Evolutionary conservation across 2,113 vertebrate species (phyloP), one percentile per base, ranked within the genome.

Genomic region (Festucalex cinctus): DNA sequence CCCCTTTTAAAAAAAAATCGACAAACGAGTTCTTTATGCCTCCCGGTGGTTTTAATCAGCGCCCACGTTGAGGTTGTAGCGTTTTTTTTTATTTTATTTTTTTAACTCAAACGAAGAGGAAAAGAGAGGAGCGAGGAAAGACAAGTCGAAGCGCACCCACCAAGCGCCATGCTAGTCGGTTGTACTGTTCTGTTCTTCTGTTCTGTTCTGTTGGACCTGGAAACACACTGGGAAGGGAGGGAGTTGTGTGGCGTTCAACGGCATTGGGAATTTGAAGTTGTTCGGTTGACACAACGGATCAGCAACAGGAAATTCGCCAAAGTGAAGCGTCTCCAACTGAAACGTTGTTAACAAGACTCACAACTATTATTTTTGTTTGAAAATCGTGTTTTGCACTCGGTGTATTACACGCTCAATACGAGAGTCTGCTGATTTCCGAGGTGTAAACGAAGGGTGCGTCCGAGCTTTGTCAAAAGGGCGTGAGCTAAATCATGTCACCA

Each of bases 81-180:
- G 12, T 6, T 49, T 49, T 49, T 20, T n/a, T 9, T 56, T n/a
- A n/a, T n/a, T n/a, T n/a, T n/a, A n/a, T 56, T 19, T 49, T 49
- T n/a, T 16, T 12, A 75, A 79, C 1, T 41, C 28, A 72, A 36
- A 68, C 49, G 37, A 63, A 19, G 66, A 66, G 65, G 73, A 36
- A 71, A 32, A 32, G 28, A 32, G 58, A 67, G 67, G 36, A 51
- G 61, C 54, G 37, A 83, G 58, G 80, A 75, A 49, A 75, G 53
- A 59, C 74, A 77, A 82, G 69, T 83, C 78, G 73, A 8, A 64
- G 57, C 37, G 59, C 24, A 24, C 17, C 59, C 64, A 56, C 70
- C 63, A 64, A 85, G 82, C 88, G 88, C 90, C 90, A 92, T 91
- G 89, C 88, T 85, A 87, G 74, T 60, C 35, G 65, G 39, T 61